Evolutionary conservation across 2,113 vertebrate species (phyloP).

Genomic region (Larimichthys polyactis): DNA sequence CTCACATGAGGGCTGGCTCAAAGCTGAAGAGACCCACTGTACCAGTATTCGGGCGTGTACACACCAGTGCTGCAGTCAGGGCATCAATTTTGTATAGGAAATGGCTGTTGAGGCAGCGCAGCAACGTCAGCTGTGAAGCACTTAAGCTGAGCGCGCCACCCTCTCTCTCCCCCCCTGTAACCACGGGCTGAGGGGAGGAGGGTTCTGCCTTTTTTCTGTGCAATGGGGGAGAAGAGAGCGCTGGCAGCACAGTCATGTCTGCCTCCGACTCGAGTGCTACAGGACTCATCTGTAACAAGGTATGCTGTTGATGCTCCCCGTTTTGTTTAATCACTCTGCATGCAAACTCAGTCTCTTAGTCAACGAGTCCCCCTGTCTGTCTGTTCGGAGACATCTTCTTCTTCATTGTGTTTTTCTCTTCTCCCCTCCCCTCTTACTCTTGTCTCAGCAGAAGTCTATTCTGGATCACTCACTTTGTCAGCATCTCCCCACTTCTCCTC

Average conservation of each 20-base stretch:
- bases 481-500: conserved; percentile 54
- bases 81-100: conserved; percentile 84
- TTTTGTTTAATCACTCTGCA: conserved; percentile 58
- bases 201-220: conserved; percentile 70
- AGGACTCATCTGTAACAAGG: conserved; percentile 85
- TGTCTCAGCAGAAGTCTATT: conserved; percentile 66
- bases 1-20: conserved; percentile 37
- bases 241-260: conserved; percentile 81
- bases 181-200: conserved; percentile 72
- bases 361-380: conserved; percentile 30
- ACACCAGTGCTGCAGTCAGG: conserved; percentile 78
- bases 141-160: conserved; percentile 69
- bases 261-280: conserved; percentile 85
- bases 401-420: conserved; percentile 2
- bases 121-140: conserved; percentile 79
- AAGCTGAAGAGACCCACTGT: conserved; percentile 49
- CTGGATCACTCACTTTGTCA: conserved; percentile 65
- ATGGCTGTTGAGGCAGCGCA: conserved; percentile 75
- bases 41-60: conserved; percentile 62
- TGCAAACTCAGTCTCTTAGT: conserved; percentile 45
- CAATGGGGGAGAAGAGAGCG: conserved; percentile 73
- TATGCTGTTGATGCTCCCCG: conserved; percentile 71
- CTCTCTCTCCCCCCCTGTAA: conserved; percentile 62
- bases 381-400: conserved; percentile 50
- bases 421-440: conserved; percentile 32